Evolutionary conservation across 1,140 invertebrate genomes (phyloP).

Genomic region (Tetramorium alpestre): DNA sequence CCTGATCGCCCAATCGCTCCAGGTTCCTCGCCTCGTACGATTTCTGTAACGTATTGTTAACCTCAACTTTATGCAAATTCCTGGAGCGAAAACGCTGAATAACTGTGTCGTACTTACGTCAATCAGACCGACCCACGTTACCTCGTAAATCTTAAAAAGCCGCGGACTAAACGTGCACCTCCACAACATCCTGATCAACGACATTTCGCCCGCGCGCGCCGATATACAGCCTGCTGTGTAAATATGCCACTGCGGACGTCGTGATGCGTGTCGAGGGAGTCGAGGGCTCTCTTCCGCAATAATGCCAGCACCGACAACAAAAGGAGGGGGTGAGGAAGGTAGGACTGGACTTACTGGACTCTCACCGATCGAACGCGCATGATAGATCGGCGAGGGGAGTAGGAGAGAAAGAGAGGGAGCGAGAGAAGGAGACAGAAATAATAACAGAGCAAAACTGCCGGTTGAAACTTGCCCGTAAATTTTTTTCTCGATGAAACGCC

Average conservation of each 20-base stretch:
- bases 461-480: neutral
- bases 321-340: too few relatives aligned
- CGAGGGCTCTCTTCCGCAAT: neutral
- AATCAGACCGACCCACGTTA: slow-evolving; percentile 81
- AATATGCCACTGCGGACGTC: slow-evolving; percentile 25
- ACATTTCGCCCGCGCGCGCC: slow-evolving; percentile 64
- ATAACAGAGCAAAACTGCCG: neutral
- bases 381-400: neutral
- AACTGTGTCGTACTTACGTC: slow-evolving; percentile 75
- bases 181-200: slow-evolving; percentile 79
- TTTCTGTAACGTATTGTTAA: slow-evolving; percentile 83
- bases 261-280: slow-evolving; percentile 4
- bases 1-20: slow-evolving; percentile 91
- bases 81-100: neutral
- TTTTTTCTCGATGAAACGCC: neutral
- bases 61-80: slow-evolving; percentile 58
- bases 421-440: neutral
- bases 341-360: neutral
- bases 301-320: neutral
- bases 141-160: slow-evolving; percentile 88
- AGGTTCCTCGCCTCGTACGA: slow-evolving; percentile 88
- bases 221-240: neutral
- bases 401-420: neutral
- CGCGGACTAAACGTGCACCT: slow-evolving; percentile 88
- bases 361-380: neutral